A percentile compares a stretch with the other conserved stretches of the same genome.
Evolutionary conservation across 2,888 invertebrate species (phyloP).

Genomic region (Hemaris fuciformis): DNA sequence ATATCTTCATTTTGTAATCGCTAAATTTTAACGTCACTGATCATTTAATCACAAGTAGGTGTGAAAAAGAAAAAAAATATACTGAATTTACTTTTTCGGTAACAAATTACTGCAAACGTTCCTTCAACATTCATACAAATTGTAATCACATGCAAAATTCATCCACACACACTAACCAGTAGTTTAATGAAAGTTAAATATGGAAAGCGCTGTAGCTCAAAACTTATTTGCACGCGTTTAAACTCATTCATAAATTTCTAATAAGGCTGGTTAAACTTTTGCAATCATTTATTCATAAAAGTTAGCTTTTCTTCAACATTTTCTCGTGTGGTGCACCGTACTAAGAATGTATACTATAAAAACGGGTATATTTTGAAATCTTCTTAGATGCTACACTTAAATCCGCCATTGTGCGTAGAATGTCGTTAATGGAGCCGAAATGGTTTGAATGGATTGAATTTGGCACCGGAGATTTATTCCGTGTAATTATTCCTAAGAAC

Average conservation of each 20-base stretch:
- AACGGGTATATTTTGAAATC: background rate
- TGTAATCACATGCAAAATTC: background rate
- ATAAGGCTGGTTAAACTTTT: slow-evolving; percentile 21
- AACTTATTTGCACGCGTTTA: background rate
- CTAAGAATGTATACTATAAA: background rate
- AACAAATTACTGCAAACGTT: background rate
- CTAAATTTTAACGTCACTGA: background rate
- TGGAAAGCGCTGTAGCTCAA: background rate
- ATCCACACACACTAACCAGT: background rate
- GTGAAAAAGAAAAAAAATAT: background rate
- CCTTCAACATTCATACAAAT: background rate
- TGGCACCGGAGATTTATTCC: slow-evolving; percentile 25
- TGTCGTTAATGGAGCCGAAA: slow-evolving; percentile 33
- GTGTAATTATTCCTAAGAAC: slow-evolving; percentile 23
- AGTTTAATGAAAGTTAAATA: background rate
- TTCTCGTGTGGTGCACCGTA: background rate
- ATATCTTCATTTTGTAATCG: background rate
- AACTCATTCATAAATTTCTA: slow-evolving; percentile 21
- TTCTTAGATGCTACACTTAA: slow-evolving; percentile 24
- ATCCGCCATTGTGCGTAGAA: slow-evolving; percentile 29
- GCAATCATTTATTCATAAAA: slow-evolving; percentile 16
- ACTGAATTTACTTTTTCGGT: background rate
- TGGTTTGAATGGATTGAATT: slow-evolving; percentile 33
- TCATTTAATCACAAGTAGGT: no score
- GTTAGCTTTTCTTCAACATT: background rate